Base-by-base conservation (phyloP, 2,797 vertebrate genomes). In the Limosa lapponica region DNA sequence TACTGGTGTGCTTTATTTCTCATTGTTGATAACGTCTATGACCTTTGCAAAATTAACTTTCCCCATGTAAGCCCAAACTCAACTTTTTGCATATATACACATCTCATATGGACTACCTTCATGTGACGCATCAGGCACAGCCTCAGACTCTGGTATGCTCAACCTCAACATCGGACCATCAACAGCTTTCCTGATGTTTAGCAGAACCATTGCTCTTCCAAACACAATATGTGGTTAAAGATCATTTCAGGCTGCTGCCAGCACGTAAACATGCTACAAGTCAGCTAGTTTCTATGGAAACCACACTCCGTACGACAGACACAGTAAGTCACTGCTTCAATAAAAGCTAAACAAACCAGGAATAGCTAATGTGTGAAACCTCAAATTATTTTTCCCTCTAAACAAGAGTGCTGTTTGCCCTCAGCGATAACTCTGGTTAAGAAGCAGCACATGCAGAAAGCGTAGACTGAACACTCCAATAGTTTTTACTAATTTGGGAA, bases 281-380 rank as follows among this genome's bases (percentile, higher is more conserved):
- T 75, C 93, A 78, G 65, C 52, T 43, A 20, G 70, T 77, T 93
- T 48, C 94, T 73, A 34, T 83, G 80, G 89, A 79, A 91, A 90
- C 69, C 58, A 16, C 6, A 6, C 46, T 72, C 48, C 18, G 71
- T 2, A 54, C 55, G 58, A 24, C 70, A 85, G 51, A 70, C 46
- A 48, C 2, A 0, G 43, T 51, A 62, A 82, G 79, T 70, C 71
- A 67, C 36, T 22, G 44, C 72, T 86, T 82, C 82, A 71, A 52
- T 58, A 51, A 49, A 70, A 82, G 65, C 85, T 32, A 89, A 78
- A 80, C 39, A 86, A 80, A 61, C 52, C 0, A 1, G 39, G 32
- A 93, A 77, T 10, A 67, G 58, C 49, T 71, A 13, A 66, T n/a
- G 62, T 48, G 54, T 25, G 49, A 86, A 92, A 79, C 61, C 46